phyloP scores from a whole-genome alignment of 1,140 invertebrate genomes.

The Ctenoplectra terminalis region DNA sequence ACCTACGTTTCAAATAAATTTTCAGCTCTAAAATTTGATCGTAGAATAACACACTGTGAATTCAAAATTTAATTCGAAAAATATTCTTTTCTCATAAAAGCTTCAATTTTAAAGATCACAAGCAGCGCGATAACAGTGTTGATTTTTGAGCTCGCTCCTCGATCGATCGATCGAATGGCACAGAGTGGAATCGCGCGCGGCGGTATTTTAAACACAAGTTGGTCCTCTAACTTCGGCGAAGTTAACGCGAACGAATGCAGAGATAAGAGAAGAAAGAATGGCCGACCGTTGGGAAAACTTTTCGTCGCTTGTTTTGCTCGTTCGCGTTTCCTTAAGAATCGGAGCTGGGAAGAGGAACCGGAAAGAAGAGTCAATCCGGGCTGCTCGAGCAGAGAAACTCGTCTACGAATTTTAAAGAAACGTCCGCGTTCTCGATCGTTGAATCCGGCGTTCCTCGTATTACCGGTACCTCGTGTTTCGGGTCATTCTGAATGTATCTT shows the following conservation, averaged over 20 bases:
- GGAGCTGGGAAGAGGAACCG: not conserved
- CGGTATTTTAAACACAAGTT: constrained; percentile 29
- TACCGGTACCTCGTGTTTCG: not conserved
- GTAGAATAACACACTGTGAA: no score
- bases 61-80: not conserved
- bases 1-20: no score
- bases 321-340: constrained; percentile 37
- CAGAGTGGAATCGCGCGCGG: no score
- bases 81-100: not conserved
- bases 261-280: constrained; percentile 37
- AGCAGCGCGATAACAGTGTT: not conserved
- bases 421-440: not conserved
- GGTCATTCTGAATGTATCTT: not conserved
- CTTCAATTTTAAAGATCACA: not conserved
- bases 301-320: constrained; percentile 47
- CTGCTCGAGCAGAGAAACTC: constrained; percentile 26
- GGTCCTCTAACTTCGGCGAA: constrained; percentile 6
- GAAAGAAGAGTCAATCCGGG: constrained; percentile 18
- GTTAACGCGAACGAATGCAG: constrained; percentile 38
- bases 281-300: constrained; percentile 42
- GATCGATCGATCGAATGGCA: constrained; percentile 27
- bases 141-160: not conserved
- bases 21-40: no score
- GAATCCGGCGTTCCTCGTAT: not conserved
- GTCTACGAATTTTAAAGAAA: constrained; percentile 42